Evolutionary conservation across 2,113 vertebrate species (phyloP), one percentile per base, ranked within the genome.

Genomic region (Dendropsophus ebraccatus): DNA sequence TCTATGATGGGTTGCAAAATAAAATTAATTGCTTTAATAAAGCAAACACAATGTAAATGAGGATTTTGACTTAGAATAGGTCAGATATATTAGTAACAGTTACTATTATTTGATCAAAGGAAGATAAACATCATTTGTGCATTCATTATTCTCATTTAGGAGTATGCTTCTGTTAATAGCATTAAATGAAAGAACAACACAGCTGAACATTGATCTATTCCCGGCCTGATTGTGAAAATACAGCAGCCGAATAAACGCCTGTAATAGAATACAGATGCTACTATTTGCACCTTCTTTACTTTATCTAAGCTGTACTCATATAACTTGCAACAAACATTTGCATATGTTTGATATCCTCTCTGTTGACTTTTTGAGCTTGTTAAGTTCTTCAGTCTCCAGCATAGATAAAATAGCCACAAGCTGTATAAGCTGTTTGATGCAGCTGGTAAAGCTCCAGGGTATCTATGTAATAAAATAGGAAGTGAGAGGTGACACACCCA

Each of bases 331-430:
- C 72, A 74, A 47, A 50, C 35, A 84, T 84, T 84, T 84, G 82
- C 70, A 84, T 84, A 75, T 76, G 83, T 76, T 76, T 84, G 72
- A 75, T 77, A 84, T 84, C 72, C 41, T 76, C 25, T 30, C 56
- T 76, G 54, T 84, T 84, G 73, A 84, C 83, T 65, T 52, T 84
- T 84, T 77, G 35, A 84, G 83, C 73, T 47, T 65, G 72, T 84
- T 84, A 76, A 35, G n/a, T 76, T 77, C 13, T 76, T 84, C 25
- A 49, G 50, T 84, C 56, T 76, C 56, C 83, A 84, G 83, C 83
- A 65, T 65, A 76, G 83, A 84, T 76, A 60, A 84, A 84, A 77
- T 84, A 49, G 72, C 72, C 45, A 65, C 2, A 2, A 84, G 83
- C 73, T 76, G 35, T 65, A 65, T 49, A 76, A 84, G 37, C 58